Evolutionary conservation across 1,140 invertebrate species (phyloP).

Genomic region (Elysia chlorotica): DNA sequence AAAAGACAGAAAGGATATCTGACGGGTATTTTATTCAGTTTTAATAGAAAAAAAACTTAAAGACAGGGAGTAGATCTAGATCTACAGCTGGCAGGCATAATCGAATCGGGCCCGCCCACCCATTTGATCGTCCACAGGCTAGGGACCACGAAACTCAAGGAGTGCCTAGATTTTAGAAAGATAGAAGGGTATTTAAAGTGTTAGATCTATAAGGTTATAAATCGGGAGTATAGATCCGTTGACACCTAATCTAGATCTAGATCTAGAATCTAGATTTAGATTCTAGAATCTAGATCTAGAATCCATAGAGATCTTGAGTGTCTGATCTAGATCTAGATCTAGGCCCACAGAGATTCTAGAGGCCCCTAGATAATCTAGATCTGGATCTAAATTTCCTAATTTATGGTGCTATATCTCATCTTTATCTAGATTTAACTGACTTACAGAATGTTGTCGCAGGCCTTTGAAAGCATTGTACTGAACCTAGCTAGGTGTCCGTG

Average conservation of each 20-base stretch:
- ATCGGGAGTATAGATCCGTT: too few relatives aligned
- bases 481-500: too few relatives aligned
- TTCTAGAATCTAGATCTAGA: neutral
- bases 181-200: neutral
- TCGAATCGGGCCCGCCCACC: neutral
- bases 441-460: neutral
- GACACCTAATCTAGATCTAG: neutral
- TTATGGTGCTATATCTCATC: neutral
- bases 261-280: neutral
- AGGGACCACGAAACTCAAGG: neutral
- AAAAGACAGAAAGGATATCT: too few relatives aligned
- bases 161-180: neutral
- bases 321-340: neutral
- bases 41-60: neutral
- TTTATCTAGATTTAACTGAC: neutral
- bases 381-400: too few relatives aligned
- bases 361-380: too few relatives aligned
- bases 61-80: neutral
- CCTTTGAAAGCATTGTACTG: too few relatives aligned
- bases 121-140: neutral
- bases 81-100: neutral
- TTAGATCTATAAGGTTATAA: neutral
- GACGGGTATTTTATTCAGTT: too few relatives aligned
- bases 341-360: too few relatives aligned
- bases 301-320: neutral